phyloP scores from a whole-genome alignment of 1,140 invertebrate genomes.

The Penaeus japonicus region DNA sequence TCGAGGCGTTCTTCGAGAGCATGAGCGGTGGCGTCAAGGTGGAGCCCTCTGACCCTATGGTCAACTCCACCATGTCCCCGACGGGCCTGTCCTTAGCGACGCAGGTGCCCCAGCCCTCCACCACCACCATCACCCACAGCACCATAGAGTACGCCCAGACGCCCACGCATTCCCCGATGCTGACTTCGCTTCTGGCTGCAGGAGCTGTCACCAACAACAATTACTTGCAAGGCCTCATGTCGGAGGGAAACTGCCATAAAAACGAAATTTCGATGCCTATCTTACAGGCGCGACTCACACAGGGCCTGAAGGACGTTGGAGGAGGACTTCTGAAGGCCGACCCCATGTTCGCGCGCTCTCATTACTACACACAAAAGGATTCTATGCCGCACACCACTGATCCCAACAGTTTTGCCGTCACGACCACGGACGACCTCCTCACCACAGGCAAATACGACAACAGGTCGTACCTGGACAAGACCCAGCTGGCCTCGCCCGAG shows the following conservation, averaged over 20 bases:
- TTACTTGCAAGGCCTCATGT: constrained; percentile 55
- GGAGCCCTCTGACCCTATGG: constrained; percentile 50
- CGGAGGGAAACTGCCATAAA: constrained; percentile 49
- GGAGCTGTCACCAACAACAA: constrained; percentile 59
- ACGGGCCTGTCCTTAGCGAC: constrained; percentile 37
- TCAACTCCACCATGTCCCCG: constrained; percentile 58
- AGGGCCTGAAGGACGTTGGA: constrained; percentile 50
- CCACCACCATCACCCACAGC: constrained; percentile 52
- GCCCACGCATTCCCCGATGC: constrained; percentile 64
- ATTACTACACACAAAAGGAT: constrained; percentile 53
- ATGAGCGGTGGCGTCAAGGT: constrained; percentile 68
- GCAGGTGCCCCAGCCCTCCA: constrained; percentile 55
- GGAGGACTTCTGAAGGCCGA: constrained; percentile 56
- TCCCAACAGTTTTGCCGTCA: constrained; percentile 51
- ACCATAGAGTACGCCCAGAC: constrained; percentile 61
- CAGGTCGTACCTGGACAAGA: constrained; percentile 57
- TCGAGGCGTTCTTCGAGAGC: constrained; percentile 83
- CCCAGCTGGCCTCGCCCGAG: constrained; percentile 58
- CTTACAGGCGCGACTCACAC: constrained; percentile 54
- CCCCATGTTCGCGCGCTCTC: constrained; percentile 53
- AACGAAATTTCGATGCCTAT: constrained; percentile 53
- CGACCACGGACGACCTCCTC: constrained; percentile 59
- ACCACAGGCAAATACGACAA: constrained; percentile 51
- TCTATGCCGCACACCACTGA: constrained; percentile 55
- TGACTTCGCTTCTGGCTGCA: constrained; percentile 75